These are phyloP conservation scores for Trissonchulus sp. DNA, from an alignment of 2,888 invertebrate species.

Conservation along the genomic window DNA sequence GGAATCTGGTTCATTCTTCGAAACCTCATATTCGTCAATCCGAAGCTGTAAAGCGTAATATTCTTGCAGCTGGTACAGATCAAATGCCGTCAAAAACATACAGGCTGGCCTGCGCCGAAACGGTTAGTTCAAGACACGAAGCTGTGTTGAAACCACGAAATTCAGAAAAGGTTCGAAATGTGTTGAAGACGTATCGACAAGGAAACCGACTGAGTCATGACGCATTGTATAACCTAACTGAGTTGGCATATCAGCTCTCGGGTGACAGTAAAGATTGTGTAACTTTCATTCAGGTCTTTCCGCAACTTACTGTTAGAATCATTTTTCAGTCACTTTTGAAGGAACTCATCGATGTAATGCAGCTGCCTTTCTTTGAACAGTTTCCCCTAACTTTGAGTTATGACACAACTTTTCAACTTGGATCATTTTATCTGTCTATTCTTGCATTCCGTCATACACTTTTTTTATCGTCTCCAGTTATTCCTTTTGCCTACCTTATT, in stretches of 20 bases:
- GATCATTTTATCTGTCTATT: background rate
- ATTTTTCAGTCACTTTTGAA: background rate
- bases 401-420: background rate
- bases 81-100: background rate
- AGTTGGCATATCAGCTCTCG: background rate
- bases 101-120: background rate
- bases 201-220: background rate
- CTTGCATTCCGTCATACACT: background rate
- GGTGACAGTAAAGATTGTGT: background rate
- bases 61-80: background rate
- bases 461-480: background rate
- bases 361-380: background rate
- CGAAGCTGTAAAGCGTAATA: background rate
- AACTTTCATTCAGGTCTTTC: background rate
- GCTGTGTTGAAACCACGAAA: background rate
- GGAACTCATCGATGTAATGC: background rate
- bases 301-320: background rate
- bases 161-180: background rate
- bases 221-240: background rate
- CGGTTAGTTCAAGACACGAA: background rate
- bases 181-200: background rate
- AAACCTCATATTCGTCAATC: background rate
- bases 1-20: background rate
- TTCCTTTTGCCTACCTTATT: background rate
- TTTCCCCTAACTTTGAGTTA: background rate